Evolutionary conservation across 1,140 invertebrate species (phyloP), one percentile per base, ranked within the genome.

Genomic region (Saccostrea cuccullata): DNA sequence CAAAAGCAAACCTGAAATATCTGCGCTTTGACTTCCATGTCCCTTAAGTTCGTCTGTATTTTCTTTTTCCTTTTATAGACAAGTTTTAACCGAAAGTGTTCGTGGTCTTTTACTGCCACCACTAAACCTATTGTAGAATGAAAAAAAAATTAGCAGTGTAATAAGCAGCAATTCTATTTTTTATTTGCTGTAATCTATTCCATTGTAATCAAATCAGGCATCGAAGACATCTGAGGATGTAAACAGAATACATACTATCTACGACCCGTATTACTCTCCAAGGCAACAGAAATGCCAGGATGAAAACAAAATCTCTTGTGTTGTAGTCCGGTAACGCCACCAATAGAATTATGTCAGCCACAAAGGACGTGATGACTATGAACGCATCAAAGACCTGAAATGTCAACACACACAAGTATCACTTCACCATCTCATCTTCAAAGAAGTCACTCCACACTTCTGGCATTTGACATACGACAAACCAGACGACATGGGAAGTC

Each of bases 221-320:
- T 36, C 2, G 30, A 9, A 47, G 47, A 5, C 47, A 47, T 47
- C 9, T 47, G 47, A 47, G 47, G 5, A 47, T 12, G 9, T 11
- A 36, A 30, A 13, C 26, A n/a, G 12, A 26, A 55, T 70, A 92
- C 93, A 91, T 90, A 94, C 93, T 94, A 86, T 94, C 92, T 47
- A 93, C 93, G 82, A 94, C 93, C 64, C 93, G 89, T 58, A 94
- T 94, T 15, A 94, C 93, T 87, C 93, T 91, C 93, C 93, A 94
- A 55, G 93, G 93, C 30, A 94, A 90, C 55, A 94, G 85, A 84
- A 94, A 93, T 56, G 93, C 92, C 64, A 94, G 90, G 12, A 94
- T 93, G 90, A 93, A 94, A 23, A 93, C 93, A 91, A 93, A 94
- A 82, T 94, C 93, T 88, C 93, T 92, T 64, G 93, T 93, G 77